Conservation (phyloP, 2,797 vertebrate genomes). For the Coregonus sp. region DNA sequence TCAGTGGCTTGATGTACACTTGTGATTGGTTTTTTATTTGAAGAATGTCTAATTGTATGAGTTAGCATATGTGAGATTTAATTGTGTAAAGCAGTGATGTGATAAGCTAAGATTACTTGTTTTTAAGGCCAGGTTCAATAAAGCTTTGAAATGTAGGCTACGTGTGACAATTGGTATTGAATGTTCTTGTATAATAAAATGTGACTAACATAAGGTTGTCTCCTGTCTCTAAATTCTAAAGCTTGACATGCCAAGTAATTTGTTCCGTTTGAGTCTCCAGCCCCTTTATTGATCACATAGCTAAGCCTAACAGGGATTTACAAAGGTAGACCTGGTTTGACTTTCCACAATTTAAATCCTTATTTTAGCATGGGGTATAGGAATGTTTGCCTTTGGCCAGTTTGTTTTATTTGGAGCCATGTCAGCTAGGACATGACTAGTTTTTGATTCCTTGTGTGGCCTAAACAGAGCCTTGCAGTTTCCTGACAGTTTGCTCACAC, state of each 20-base stretch:
- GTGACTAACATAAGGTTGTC: background rate
- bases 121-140: constrained; percentile 50
- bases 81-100: constrained; percentile 15
- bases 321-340: background rate
- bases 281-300: background rate
- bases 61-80: constrained; percentile 17
- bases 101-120: constrained; percentile 10
- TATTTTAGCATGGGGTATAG: background rate
- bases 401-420: background rate
- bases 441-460: too few relatives aligned
- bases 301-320: background rate
- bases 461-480: too few relatives aligned
- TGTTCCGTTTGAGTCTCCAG: background rate
- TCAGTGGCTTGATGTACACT: constrained; percentile 11
- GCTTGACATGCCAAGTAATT: background rate
- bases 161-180: background rate
- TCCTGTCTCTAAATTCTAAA: background rate
- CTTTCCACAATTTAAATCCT: background rate
- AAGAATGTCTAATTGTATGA: background rate
- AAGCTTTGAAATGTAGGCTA: constrained; percentile 38
- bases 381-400: background rate
- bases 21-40: constrained; percentile 1
- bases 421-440: too few relatives aligned
- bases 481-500: too few relatives aligned
- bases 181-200: constrained; percentile 10